Evolutionary conservation across 1,140 invertebrate genomes (phyloP).

Genomic region (Dreissena rostriformis): DNA sequence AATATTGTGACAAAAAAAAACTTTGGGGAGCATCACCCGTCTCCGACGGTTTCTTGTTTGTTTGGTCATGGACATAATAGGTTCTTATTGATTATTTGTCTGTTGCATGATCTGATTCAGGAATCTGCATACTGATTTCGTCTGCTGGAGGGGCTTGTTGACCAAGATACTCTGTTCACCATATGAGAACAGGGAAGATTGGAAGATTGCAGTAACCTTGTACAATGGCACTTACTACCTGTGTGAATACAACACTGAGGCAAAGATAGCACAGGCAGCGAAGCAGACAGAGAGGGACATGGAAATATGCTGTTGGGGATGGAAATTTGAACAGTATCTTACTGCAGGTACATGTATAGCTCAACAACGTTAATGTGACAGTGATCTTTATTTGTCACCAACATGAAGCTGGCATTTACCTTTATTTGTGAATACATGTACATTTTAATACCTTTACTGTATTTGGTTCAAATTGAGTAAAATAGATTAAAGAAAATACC

Average conservation of each 20-base stretch:
- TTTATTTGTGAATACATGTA: no score
- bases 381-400: no score
- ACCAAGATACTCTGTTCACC: conserved; percentile 86
- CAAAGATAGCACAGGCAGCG: conserved; percentile 81
- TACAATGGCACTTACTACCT: conserved; percentile 88
- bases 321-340: conserved; percentile 92
- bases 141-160: conserved; percentile 88
- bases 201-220: conserved; percentile 86
- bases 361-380: no score
- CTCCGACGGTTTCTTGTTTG: no score
- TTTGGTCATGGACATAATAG: not conserved
- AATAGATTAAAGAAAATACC: no score
- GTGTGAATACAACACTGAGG: conserved; percentile 85
- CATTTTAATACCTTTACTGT: no score
- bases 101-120: conserved; percentile 18
- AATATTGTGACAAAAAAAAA: no score
- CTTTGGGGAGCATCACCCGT: no score
- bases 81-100: not conserved
- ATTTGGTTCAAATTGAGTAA: no score
- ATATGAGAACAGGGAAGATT: conserved; percentile 85
- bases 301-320: conserved; percentile 88
- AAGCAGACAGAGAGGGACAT: conserved; percentile 82
- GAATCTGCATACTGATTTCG: conserved; percentile 83
- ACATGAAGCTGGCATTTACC: no score
- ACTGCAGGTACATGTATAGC: conserved; percentile 82